Conservation (phyloP, 2,888 invertebrate species). For the Protonemura montana region DNA sequence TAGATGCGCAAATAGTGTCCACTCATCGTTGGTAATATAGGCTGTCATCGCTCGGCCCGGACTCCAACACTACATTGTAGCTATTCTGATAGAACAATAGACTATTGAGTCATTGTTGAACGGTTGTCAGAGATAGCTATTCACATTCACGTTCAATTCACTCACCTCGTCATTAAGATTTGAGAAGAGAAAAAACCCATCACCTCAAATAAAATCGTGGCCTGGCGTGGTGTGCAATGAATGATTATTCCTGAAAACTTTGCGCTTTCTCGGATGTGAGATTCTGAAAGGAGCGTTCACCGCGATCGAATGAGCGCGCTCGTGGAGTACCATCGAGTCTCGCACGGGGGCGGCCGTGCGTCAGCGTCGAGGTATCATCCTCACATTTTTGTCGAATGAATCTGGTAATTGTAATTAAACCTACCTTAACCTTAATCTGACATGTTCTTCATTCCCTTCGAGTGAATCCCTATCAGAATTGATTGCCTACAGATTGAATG, state of each 20-base stretch:
- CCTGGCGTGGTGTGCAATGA: background rate
- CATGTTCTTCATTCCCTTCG: no score
- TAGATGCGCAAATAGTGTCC: slow-evolving; percentile 41
- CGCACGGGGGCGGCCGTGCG: background rate
- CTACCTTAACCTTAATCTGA: no score
- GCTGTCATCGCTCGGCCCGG: slow-evolving; percentile 21
- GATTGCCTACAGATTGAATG: no score
- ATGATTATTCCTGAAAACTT: background rate
- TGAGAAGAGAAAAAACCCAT: slow-evolving; percentile 22
- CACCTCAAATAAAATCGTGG: slow-evolving; percentile 19
- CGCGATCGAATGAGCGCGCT: no score
- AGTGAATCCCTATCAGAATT: no score
- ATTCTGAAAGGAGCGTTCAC: background rate
- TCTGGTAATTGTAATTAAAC: background rate
- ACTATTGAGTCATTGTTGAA: slow-evolving; percentile 46
- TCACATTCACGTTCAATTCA: slow-evolving; percentile 43
- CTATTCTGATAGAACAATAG: slow-evolving; percentile 43
- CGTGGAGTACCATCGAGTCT: no score
- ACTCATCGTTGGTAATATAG: slow-evolving; percentile 47
- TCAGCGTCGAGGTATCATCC: background rate
- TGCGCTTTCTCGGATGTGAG: background rate
- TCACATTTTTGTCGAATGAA: background rate
- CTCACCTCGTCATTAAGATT: slow-evolving; percentile 38
- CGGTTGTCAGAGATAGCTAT: slow-evolving; percentile 42
- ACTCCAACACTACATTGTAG: slow-evolving; percentile 21